Evolutionary conservation across 2,113 vertebrate species (phyloP), one percentile per base, ranked within the genome.

Genomic region (Leucosticte australis): DNA sequence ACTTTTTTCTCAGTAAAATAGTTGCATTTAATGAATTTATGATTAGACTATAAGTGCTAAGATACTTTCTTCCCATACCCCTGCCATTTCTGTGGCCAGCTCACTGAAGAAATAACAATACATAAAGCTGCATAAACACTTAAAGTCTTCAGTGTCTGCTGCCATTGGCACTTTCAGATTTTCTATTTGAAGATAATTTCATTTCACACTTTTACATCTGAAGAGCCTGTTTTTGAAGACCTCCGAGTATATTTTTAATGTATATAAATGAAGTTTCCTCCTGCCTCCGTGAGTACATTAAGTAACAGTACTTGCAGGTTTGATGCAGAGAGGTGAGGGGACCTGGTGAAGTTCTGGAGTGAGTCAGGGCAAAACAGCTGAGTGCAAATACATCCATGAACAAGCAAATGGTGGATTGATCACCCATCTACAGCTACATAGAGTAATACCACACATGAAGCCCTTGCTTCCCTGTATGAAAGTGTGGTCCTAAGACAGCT

Each of bases 61-160:
- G 44, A 62, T 85, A 8, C 90, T 92, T 93, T 92, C 79, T 95
- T 78, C 50, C 35, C 28, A 16, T 35, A 75, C 10, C 53, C 69
- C n/a, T 95, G 90, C 71, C 24, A 57, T 84, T 67, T 95, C 52
- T 6, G 7, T 62, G 53, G 55, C 89, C 91, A 59, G 8, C 70
- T 85, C 37, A 62, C 67, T 91, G 71, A 77, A 77, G 79, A 92
- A 96, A 82, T 92, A 92, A 85, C 57, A 95, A 49, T 85, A 62
- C 50, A 70, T 92, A 91, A 95, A 80, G 33, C 62, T 77, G 56
- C 62, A 31, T 79, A 92, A 94, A 95, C 75, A 69, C 76, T 83
- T 68, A 35, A 76, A 35, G 82, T 53, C 67, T 83, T 74, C 8
- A 4, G 39, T 74, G 35, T 55, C 83, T 87, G 74, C 74, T 94